phyloP scores from a whole-genome alignment of 2,113 vertebrate species.

The Polypterus bichir region DNA sequence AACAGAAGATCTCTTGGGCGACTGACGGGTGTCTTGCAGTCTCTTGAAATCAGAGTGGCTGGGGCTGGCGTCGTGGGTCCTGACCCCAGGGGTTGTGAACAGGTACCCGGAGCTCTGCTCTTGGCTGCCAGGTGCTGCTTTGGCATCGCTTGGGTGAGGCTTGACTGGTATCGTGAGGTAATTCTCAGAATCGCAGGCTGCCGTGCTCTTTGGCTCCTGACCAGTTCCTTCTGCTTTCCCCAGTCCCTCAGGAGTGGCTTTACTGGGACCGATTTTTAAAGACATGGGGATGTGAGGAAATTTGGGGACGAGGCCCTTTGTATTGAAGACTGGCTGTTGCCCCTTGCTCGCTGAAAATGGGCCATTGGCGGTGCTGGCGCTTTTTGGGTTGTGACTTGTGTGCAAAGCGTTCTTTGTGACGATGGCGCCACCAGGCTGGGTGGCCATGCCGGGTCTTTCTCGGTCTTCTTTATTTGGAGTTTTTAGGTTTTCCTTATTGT shows the following conservation, averaged over 20 bases:
- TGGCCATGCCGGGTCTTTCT: too few relatives aligned
- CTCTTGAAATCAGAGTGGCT: conserved; percentile 18
- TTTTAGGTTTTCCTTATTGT: conserved; percentile 23
- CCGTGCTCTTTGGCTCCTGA: conserved; percentile 7
- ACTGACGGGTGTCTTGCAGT: conserved; percentile 19
- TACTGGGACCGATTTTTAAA: conserved; percentile 18
- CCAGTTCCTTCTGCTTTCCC: conserved; percentile 18
- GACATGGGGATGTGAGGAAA: conserved; percentile 28
- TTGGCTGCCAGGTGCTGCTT: conserved; percentile 8
- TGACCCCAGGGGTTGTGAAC: conserved; percentile 28
- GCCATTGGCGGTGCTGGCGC: conserved; percentile 13
- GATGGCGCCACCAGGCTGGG: conserved; percentile 19
- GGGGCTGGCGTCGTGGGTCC: conserved; percentile 25
- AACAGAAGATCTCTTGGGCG: conserved; percentile 27
- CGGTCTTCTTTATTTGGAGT: neutral
- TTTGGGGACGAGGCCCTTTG: conserved; percentile 23
- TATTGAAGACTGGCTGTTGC: conserved; percentile 20
- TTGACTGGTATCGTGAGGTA: conserved; percentile 71
- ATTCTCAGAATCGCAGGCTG: conserved; percentile 49
- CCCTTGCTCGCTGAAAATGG: conserved; percentile 11
- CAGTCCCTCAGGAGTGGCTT: conserved; percentile 12
- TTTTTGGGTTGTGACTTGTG: conserved; percentile 33
- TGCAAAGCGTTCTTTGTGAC: conserved; percentile 31
- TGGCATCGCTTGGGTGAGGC: conserved; percentile 23
- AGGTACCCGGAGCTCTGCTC: conserved; percentile 30